phyloP scores from a whole-genome alignment of 2,888 invertebrate species.

The Caenorhabditis auriculariae region DNA sequence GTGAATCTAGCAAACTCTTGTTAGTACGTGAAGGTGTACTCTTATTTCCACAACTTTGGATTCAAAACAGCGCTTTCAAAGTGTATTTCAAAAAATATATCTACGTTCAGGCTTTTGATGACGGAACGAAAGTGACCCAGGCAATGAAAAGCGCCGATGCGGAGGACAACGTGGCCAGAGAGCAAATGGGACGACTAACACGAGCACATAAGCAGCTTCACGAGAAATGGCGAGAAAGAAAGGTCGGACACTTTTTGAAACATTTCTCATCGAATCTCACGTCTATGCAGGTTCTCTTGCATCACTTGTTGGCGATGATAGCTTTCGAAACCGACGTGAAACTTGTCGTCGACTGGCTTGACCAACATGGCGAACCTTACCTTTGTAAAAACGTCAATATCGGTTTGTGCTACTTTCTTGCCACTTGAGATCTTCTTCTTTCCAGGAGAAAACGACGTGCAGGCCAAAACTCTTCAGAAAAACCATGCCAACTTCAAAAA shows the following conservation, averaged over 20 bases:
- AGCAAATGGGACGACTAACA: constrained; percentile 16
- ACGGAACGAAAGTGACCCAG: constrained; percentile 22
- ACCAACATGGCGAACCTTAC: constrained; percentile 61
- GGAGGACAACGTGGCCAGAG: constrained; percentile 18
- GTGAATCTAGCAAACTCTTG: no score
- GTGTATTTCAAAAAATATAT: constrained; percentile 17
- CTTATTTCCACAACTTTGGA: no score
- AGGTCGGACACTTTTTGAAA: constrained; percentile 7
- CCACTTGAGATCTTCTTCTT: neutral
- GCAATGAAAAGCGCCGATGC: constrained; percentile 25
- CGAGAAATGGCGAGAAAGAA: constrained; percentile 33
- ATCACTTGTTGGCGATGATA: constrained; percentile 37
- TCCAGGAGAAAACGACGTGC: constrained; percentile 27
- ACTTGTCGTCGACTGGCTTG: constrained; percentile 57
- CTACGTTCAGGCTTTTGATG: constrained; percentile 30
- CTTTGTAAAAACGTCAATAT: constrained; percentile 50
- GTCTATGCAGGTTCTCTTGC: constrained; percentile 22
- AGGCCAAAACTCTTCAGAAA: constrained; percentile 32
- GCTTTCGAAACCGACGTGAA: constrained; percentile 48
- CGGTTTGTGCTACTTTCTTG: constrained; percentile 20
- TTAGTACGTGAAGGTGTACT: no score
- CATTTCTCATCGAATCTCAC: neutral
- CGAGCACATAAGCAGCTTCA: constrained; percentile 33
- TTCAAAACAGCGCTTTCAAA: no score
- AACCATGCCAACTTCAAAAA: constrained; percentile 52